Conservation (phyloP, 2,888 invertebrate species). For the Xestoiulus laeticollis region DNA sequence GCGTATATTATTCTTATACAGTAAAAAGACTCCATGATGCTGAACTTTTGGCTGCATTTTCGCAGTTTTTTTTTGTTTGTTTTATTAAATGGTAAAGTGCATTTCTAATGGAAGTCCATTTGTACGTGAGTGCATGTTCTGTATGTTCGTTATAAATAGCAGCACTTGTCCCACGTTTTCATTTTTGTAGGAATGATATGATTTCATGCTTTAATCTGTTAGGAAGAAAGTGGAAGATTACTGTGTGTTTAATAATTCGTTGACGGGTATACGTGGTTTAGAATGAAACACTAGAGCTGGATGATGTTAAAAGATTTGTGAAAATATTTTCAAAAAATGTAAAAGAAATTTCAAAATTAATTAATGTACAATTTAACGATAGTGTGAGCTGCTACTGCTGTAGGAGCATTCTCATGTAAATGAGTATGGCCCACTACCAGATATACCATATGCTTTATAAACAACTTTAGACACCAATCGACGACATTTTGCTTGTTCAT, state of each 20-base stretch:
- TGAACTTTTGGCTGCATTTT: constrained; percentile 35
- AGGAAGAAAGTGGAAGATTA: background rate
- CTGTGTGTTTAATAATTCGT: background rate
- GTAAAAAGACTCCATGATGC: constrained; percentile 35
- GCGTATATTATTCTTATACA: constrained; percentile 41
- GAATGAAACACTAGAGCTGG: background rate
- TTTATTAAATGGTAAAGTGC: constrained; percentile 28
- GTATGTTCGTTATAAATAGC: background rate
- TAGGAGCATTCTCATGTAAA: no score
- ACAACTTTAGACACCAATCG: no score
- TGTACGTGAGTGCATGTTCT: background rate
- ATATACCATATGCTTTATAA: no score
- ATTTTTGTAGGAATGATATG: background rate
- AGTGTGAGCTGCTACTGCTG: no score
- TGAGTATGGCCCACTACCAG: no score
- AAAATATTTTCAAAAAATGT: background rate
- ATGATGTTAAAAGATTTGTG: background rate
- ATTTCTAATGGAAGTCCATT: background rate
- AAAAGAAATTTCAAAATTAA: background rate
- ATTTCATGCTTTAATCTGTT: background rate
- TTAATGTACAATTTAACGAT: background rate
- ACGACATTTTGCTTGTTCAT: background rate
- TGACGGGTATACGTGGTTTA: background rate
- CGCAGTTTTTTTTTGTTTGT: constrained; percentile 34
- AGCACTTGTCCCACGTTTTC: background rate